Base-by-base conservation (phyloP, 2,888 invertebrate genomes). In the Tholera decimalis region DNA sequence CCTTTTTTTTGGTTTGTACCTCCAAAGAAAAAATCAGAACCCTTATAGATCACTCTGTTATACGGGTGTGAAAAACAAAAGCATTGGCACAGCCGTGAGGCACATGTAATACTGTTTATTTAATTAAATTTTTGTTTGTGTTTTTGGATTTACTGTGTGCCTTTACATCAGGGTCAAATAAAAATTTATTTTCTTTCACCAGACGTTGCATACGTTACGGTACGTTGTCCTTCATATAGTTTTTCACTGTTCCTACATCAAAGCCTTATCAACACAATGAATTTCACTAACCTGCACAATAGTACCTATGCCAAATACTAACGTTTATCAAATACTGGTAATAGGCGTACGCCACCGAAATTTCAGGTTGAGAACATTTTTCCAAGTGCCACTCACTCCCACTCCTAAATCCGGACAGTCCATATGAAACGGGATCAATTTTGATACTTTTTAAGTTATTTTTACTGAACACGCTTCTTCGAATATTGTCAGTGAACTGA, bases 281-380 rank as follows among this genome's bases (percentile, higher is more conserved):
- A 39, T 26, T 13, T 6, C 3, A 75, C 73, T 22, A 44, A 83
- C 84, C 80, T 65, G 73, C 20, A 43, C 72, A 70, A 26, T 68
- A 76, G 39, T 78, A 58, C 22, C n/a, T 72, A 18, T 66, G 75
- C 47, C 41, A 63, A 33, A 8, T 43, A 63, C 55, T 69, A 63
- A 70, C 74, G 30, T 77, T 64, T 15, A 73, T 77, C 15, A 82
- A 33, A 69, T 77, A 74, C 18, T 69, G 58, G 35, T 80, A 83
- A 60, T 80, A 85, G 8, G 76, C 62, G n/a, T 75, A 75, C 6
- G 79, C 80, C 61, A 80, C 72, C 51, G 79, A 73, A 70, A 74
- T 71, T 46, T 63, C 64, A 68, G 54, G 57, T 41, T 62, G 43
- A 39, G 60, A 13, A 44, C 64, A 77, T 63, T 26, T n/a, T 47